Evolutionary conservation across 2,888 invertebrate genomes (phyloP).

Genomic region (Osedax frankpressi): DNA sequence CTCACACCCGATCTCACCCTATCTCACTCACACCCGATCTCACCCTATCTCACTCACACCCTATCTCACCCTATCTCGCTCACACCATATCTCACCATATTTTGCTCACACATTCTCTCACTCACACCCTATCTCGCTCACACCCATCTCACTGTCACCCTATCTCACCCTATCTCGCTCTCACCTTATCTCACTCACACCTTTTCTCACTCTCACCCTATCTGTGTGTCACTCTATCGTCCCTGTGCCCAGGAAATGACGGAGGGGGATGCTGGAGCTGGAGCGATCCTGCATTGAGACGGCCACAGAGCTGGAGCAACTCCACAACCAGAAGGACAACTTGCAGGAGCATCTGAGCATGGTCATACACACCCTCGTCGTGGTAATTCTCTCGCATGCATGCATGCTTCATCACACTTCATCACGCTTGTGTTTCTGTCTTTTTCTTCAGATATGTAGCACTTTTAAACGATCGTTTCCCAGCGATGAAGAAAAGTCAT

Average conservation of each 20-base stretch:
- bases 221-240: not conserved
- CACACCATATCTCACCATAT: no score
- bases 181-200: not conserved
- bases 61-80: not conserved
- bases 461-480: not conserved
- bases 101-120: no score
- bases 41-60: no score
- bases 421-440: not conserved
- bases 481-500: not conserved
- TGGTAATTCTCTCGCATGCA: conserved; percentile 7
- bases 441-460: not conserved
- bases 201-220: not conserved
- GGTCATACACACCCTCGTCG: conserved; percentile 22
- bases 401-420: not conserved
- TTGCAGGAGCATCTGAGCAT: conserved; percentile 18
- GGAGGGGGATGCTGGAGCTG: conserved; percentile 23
- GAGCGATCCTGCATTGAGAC: conserved; percentile 21
- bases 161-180: conserved; percentile 5
- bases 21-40: not conserved
- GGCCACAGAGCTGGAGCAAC: conserved; percentile 21
- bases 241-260: conserved; percentile 21
- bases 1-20: no score
- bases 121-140: no score
- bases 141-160: no score
- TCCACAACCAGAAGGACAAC: conserved; percentile 25